Base-by-base conservation (phyloP, 2,888 invertebrate genomes). In the Scaeva pyrastri region DNA sequence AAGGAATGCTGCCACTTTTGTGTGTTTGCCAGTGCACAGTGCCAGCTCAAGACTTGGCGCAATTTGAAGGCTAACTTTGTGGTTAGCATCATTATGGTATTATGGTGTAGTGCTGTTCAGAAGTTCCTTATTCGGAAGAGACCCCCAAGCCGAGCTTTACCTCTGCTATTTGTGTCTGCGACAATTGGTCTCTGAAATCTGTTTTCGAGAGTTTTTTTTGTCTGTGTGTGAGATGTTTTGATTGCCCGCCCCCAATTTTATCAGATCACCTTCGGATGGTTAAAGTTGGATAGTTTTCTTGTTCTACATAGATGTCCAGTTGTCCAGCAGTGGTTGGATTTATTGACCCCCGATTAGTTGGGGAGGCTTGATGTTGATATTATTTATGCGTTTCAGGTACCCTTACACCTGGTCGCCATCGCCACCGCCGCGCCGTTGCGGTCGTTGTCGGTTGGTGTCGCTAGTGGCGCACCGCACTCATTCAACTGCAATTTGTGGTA, bases 271-370 rank as follows among this genome's bases (percentile, higher is more conserved):
- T 84, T 72, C 66, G 52, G 1, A 14, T 72, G 76, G 80, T 85
- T 76, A 70, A 75, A 45, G 62, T 52, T 66, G 2, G 7, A 31
- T 48, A 8, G 36, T 66, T 52, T 72, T 36, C 64, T 31, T 58
- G 58, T 52, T 26, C 12, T 66, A 50, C 79, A 31, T 2, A 66
- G 75, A 71, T 16, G 71, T 64, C 75, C 58, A 76, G 12, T 5
- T 11, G 19, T n/a, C n/a, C n/a, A n/a, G n/a, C n/a, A n/a, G n/a
- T n/a, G 73, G 31, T 82, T 78, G n/a, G n/a, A 86, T 78, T 86
- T 86, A 86, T 78, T 82, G 74, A 82, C 81, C 86, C 68, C 77
- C 10, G 76, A 77, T 81, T 81, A 50, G 77, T 86, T 36, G 12
- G 26, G 64, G 1, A 21, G 50, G 16, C 45, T 71, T 45, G 77